Conservation (phyloP, 2,888 invertebrate species). For the Vannuccia rotundouncinata region DNA sequence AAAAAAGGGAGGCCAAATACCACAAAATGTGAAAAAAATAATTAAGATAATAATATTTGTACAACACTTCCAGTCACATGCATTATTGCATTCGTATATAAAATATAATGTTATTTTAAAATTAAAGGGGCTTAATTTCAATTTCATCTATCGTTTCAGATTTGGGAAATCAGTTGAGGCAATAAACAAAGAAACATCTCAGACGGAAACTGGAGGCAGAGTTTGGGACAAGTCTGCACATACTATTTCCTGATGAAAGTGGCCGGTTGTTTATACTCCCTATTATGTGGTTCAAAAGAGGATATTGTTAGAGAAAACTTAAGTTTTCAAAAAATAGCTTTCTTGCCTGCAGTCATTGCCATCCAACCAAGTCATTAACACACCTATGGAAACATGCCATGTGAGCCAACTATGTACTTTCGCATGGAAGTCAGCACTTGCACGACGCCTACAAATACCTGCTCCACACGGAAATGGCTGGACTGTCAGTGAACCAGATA, state of each 20-base stretch:
- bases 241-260: not conserved
- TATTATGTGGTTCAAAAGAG: not conserved
- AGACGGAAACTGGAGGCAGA: not conserved
- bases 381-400: too few relatives aligned
- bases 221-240: not conserved
- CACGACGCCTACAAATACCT: not conserved
- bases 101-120: too few relatives aligned
- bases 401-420: not conserved
- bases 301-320: not conserved
- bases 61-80: too few relatives aligned
- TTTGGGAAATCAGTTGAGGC: not conserved
- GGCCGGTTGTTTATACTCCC: not conserved
- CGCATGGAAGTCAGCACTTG: constrained; percentile 2
- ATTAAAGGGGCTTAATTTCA: too few relatives aligned
- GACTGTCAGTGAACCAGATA: not conserved
- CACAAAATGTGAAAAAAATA: not conserved
- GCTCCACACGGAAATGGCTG: not conserved
- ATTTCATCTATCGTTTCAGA: not conserved
- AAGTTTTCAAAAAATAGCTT: not conserved
- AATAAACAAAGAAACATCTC: not conserved
- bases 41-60: too few relatives aligned
- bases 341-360: not conserved
- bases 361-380: too few relatives aligned
- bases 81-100: too few relatives aligned
- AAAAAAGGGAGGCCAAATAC: not conserved